Percentiles rank a stretch among this genome's conserved stretches.
Evolutionary conservation across 2,797 vertebrate genomes (phyloP).

Genomic region (Gymnoscopelus braueri): DNA sequence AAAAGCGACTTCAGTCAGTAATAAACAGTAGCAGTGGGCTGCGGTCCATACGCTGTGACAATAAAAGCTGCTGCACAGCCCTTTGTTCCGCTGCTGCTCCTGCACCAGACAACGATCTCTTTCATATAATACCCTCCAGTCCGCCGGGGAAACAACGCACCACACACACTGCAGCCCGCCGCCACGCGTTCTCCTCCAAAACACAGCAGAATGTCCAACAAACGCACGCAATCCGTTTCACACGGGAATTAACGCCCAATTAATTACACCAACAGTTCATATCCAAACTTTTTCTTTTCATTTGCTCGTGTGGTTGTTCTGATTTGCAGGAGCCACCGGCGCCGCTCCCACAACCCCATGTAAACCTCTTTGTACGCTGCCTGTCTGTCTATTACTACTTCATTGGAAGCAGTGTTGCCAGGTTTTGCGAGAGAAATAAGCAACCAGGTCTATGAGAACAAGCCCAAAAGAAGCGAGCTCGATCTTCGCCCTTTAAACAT

Average conservation of each 20-base stretch:
- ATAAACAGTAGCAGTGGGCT: slow-evolving; percentile 11
- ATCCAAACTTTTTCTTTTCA: slow-evolving; percentile 35
- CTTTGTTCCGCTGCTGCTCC: slow-evolving; percentile 64
- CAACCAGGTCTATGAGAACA: too few relatives aligned
- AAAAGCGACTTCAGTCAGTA: background rate
- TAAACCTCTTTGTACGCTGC: slow-evolving; percentile 60
- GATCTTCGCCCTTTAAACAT: too few relatives aligned
- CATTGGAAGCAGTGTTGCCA: too few relatives aligned
- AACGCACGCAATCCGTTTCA: too few relatives aligned
- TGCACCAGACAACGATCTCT: slow-evolving; percentile 29
- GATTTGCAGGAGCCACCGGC: background rate
- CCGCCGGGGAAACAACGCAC: background rate
- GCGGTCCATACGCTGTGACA: slow-evolving; percentile 43
- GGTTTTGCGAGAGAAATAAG: too few relatives aligned
- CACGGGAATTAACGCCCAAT: background rate
- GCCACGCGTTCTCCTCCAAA: slow-evolving; percentile 21
- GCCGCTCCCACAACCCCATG: slow-evolving; percentile 18
- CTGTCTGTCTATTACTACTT: slow-evolving; percentile 18
- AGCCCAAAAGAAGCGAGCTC: too few relatives aligned
- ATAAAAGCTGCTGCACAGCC: slow-evolving; percentile 58
- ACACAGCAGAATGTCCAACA: slow-evolving; percentile 2
- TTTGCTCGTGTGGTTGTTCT: slow-evolving; percentile 24
- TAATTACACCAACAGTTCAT: slow-evolving; percentile 9
- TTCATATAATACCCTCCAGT: slow-evolving; percentile 27
- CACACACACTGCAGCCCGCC: slow-evolving; percentile 2